Conservation (phyloP, 2,797 vertebrate species). For the Galagoides demidoff region DNA sequence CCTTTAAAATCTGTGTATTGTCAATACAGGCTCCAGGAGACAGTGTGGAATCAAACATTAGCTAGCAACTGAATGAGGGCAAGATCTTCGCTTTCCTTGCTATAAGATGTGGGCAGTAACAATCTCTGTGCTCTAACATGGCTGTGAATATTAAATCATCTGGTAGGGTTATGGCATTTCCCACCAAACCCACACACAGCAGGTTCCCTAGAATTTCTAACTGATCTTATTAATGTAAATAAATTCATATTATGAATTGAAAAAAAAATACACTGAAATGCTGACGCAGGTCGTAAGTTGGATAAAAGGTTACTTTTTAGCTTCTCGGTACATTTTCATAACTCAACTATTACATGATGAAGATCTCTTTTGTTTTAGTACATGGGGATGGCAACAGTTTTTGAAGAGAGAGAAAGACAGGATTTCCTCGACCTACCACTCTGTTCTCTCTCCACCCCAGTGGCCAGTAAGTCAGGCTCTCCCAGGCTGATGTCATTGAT, state of each 20-base stretch:
- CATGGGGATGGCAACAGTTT: accelerated
- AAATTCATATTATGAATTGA: neutral
- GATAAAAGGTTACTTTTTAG: neutral
- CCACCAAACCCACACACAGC: too few species aligned
- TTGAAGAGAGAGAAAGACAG: neutral
- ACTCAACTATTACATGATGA: neutral
- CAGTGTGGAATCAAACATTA: neutral
- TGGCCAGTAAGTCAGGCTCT: conserved; percentile 90
- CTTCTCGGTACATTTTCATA: neutral
- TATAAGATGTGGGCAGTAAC: neutral
- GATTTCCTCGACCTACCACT: conserved; percentile 87
- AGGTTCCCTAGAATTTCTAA: neutral
- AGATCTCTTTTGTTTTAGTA: neutral
- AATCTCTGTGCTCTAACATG: accelerated
- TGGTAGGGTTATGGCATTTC: neutral
- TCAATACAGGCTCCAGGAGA: neutral
- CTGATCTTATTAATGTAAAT: neutral
- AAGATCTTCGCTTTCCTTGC: neutral
- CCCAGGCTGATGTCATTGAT: conserved; percentile 90
- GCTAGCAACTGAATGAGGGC: neutral
- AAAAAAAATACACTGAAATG: neutral
- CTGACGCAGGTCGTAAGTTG: neutral
- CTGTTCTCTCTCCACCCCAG: conserved; percentile 90
- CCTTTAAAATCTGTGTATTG: neutral
- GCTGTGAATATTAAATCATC: neutral